Base-by-base conservation (phyloP, 2,113 vertebrate genomes). In the Microcebus tavaratra region DNA sequence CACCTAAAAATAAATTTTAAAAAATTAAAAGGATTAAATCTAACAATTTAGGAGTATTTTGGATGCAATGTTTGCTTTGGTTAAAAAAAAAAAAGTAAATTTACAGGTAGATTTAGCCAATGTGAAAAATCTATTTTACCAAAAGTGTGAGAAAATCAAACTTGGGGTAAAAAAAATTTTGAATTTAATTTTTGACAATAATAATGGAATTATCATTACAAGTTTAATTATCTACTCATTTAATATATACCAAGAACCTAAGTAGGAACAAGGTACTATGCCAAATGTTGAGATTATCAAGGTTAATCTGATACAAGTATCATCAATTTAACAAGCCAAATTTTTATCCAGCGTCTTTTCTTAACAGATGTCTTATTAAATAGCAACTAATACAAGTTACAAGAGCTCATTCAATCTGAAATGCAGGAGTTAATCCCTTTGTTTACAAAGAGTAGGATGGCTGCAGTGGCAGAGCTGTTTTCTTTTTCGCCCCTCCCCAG, bases 1-100 rank as follows among this genome's bases (percentile, higher is more conserved):
- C 63, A 96, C 93, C 97, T 98, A 95, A 89, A 88, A 95, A 82
- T 84, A 81, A 78, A 95, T 85, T 82, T 48, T 2, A 83, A 59
- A 87, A 42, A 57, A 84, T 83, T 76, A 39, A 57, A 57, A 95
- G 2, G 6, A 39, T 76, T 82, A 5, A 95, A 87, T 78, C 1
- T 76, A 59, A 65, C 29, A 61, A 90, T 36, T 90, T 80, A 42
- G 31, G 5, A 93, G 2, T 93, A 6, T 93, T 63, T 93, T 95
- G 1, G 13, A 75, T 68, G 11, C 21, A 89, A 23, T 70, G 0
- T 34, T 91, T 83, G 42, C 8, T 68, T 91, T 92, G 5, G 3
- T 55, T 36, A 59, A 83, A 9, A 31, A 76, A 42, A 53, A 23
- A 83, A 27, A 65, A 1, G 3, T 34, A 86, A 20, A 82, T 63